Conservation (phyloP, 2,797 vertebrate genomes). For the Poeciliopsis turneri region DNA sequence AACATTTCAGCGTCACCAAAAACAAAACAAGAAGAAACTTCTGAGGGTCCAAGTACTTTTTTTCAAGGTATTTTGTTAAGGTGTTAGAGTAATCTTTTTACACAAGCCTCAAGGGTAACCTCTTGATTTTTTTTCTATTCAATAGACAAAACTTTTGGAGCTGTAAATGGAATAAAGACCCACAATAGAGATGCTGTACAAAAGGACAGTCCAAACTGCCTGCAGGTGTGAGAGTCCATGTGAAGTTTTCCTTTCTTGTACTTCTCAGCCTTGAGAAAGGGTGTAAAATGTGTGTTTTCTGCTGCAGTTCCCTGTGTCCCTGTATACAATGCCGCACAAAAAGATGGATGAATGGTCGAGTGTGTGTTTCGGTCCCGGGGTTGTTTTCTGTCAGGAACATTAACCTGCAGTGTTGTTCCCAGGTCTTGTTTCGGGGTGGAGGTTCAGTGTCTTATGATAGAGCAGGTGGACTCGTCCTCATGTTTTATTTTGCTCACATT, state of each 20-base stretch:
- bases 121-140: neutral
- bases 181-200: neutral
- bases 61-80: neutral
- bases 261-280: neutral
- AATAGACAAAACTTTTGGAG: neutral
- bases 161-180: neutral
- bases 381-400: constrained; percentile 1
- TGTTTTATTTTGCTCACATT: constrained; percentile 20
- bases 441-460: neutral
- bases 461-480: constrained; percentile 2
- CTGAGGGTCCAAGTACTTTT: neutral
- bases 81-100: neutral
- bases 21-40: neutral
- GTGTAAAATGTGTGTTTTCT: neutral
- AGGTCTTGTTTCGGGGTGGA: neutral
- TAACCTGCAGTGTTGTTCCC: constrained; percentile 5
- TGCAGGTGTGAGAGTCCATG: constrained; percentile 1
- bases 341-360: neutral
- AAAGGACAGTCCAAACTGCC: neutral
- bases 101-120: neutral
- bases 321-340: neutral
- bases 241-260: constrained; percentile 4
- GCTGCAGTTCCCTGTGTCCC: neutral
- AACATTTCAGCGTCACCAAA: neutral
- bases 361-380: neutral